Percentiles rank a stretch among this genome's conserved stretches.
phyloP scores from a whole-genome alignment of 1,140 invertebrate species.

The Drosophila ananassae region DNA sequence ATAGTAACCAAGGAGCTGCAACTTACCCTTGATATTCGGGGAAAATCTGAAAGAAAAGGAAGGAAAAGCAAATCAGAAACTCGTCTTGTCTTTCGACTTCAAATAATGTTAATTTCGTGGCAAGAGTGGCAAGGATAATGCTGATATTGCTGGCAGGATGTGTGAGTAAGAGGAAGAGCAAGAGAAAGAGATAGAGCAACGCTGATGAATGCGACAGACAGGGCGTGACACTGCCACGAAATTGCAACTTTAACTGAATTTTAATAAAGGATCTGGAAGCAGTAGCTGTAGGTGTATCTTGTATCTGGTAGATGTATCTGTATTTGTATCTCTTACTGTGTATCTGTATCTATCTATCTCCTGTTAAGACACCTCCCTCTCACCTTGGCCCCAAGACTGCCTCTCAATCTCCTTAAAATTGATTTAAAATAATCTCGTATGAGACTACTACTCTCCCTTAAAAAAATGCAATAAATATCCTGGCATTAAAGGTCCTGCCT shows the following conservation, averaged over 20 bases:
- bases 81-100: constrained; percentile 6
- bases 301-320: too few relatives aligned
- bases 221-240: constrained; percentile 40
- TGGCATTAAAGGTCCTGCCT: not conserved
- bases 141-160: constrained; percentile 36
- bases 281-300: constrained; percentile 13
- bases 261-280: constrained; percentile 55
- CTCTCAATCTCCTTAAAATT: too few relatives aligned
- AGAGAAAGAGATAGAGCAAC: constrained; percentile 71
- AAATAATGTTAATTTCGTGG: constrained; percentile 42
- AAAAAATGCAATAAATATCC: not conserved
- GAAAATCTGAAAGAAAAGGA: constrained; percentile 22
- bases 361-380: too few relatives aligned
- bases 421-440: too few relatives aligned
- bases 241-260: constrained; percentile 62
- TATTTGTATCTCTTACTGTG: too few relatives aligned
- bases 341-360: too few relatives aligned
- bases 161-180: constrained; percentile 25
- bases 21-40: not conserved
- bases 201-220: constrained; percentile 57
- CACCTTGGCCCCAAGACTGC: too few relatives aligned
- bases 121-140: constrained; percentile 25
- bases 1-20: not conserved
- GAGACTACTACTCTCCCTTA: too few relatives aligned
- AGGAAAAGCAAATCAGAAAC: constrained; percentile 45